Evolutionary conservation across 2,888 invertebrate genomes (phyloP).

Genomic region (Luperina nickerlii): DNA sequence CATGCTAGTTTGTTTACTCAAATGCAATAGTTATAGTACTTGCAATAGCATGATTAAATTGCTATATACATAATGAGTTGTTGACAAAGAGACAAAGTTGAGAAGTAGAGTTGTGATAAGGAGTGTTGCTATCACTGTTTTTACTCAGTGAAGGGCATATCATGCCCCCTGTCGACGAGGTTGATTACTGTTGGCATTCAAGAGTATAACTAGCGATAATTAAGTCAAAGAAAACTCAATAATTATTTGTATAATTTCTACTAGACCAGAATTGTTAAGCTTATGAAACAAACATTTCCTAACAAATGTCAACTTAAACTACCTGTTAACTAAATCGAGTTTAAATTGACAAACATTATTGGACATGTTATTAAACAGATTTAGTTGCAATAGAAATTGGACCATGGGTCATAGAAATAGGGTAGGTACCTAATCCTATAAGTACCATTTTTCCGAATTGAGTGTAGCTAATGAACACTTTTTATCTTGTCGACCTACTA

Average conservation of each 20-base stretch:
- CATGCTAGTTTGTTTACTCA: background rate
- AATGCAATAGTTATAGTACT: background rate
- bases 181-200: slow-evolving; percentile 19
- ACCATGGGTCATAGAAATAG: background rate
- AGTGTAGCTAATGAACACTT: background rate
- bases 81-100: slow-evolving; percentile 6
- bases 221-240: background rate
- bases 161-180: slow-evolving; percentile 20
- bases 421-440: slow-evolving; percentile 5
- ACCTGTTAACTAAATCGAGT: slow-evolving; percentile 8
- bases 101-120: slow-evolving; percentile 9
- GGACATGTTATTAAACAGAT: background rate
- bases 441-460: background rate
- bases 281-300: background rate
- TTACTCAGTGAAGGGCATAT: slow-evolving; percentile 43
- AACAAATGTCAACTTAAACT: background rate
- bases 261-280: background rate
- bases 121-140: slow-evolving; percentile 18
- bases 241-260: background rate
- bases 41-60: slow-evolving; percentile 25
- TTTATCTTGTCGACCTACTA: slow-evolving; percentile 3
- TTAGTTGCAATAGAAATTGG: slow-evolving; percentile 8
- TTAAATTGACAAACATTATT: background rate
- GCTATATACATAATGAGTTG: slow-evolving; percentile 4
- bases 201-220: background rate